Evolutionary conservation across 2,797 vertebrate genomes (phyloP).

Genomic region (Xenops minutus): DNA sequence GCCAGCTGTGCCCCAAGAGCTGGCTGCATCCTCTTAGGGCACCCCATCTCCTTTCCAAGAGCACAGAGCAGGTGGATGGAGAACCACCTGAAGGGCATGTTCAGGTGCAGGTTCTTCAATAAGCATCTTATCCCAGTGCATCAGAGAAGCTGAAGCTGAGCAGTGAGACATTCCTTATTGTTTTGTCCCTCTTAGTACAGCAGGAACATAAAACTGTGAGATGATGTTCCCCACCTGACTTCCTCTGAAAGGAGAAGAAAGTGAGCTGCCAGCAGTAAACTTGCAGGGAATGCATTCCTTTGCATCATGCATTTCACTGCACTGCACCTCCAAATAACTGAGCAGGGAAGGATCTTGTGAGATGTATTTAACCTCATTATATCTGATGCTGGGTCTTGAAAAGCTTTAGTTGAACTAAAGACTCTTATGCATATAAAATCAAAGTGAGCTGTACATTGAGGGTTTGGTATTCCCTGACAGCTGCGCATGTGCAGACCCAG

Average conservation of each 20-base stretch:
- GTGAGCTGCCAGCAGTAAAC: background rate
- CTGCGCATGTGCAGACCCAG: slow-evolving; percentile 52
- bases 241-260: background rate
- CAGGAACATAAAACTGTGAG: background rate
- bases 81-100: background rate
- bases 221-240: background rate
- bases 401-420: slow-evolving; percentile 69
- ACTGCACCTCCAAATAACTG: background rate
- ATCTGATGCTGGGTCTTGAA: slow-evolving; percentile 54
- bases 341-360: slow-evolving; percentile 37
- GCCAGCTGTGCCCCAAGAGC: background rate
- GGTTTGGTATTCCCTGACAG: slow-evolving; percentile 49
- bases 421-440: slow-evolving; percentile 69
- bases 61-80: background rate
- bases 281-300: slow-evolving; percentile 14
- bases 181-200: background rate
- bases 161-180: background rate
- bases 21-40: background rate
- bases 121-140: background rate
- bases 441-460: slow-evolving; percentile 63
- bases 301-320: background rate
- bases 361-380: slow-evolving; percentile 57
- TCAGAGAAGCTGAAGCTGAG: background rate
- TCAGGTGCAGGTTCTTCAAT: background rate
- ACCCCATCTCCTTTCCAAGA: background rate